Evolutionary conservation across 2,113 vertebrate species (phyloP).

Genomic region (Aspiorhynchus laticeps): DNA sequence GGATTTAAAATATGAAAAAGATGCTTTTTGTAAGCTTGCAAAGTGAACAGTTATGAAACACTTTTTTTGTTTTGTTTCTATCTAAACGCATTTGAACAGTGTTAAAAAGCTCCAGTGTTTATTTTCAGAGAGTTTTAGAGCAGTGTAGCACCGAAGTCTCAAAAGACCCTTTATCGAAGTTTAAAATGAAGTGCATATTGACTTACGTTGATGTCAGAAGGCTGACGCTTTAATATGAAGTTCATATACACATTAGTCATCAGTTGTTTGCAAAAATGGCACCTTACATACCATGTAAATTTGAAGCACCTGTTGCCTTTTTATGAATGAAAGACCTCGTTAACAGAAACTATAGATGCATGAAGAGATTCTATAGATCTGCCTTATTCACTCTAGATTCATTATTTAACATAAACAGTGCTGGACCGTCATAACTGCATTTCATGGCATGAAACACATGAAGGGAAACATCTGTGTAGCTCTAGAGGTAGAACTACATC

Average conservation of each 20-base stretch:
- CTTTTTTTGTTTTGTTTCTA: constrained; percentile 41
- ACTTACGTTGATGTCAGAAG: background rate
- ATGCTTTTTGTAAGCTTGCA: constrained; percentile 53
- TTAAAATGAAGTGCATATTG: constrained; percentile 26
- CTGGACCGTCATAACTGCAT: background rate
- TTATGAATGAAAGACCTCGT: constrained; percentile 15
- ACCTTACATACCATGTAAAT: background rate
- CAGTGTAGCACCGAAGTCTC: constrained; percentile 49
- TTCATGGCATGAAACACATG: constrained; percentile 19
- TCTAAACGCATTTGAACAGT: constrained; percentile 66
- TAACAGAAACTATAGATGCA: background rate
- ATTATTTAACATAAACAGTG: constrained; percentile 3
- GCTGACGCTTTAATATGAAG: background rate
- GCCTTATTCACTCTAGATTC: constrained; percentile 47
- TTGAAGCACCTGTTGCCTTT: constrained; percentile 23
- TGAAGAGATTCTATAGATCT: constrained; percentile 25
- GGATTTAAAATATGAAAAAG: constrained; percentile 30
- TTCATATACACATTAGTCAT: constrained; percentile 13
- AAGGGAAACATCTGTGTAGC: constrained; percentile 21
- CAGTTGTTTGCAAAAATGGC: constrained; percentile 2
- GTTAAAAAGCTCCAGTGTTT: constrained; percentile 72
- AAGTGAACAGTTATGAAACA: constrained; percentile 50
- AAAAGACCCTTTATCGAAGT: constrained; percentile 56
- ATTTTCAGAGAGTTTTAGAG: constrained; percentile 45
- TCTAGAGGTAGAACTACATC: constrained; percentile 50